A percentile compares a stretch with the other conserved stretches of the same genome.
Evolutionary conservation across 1,140 invertebrate species (phyloP).

Genomic region (Camponotus pennsylvanicus): DNA sequence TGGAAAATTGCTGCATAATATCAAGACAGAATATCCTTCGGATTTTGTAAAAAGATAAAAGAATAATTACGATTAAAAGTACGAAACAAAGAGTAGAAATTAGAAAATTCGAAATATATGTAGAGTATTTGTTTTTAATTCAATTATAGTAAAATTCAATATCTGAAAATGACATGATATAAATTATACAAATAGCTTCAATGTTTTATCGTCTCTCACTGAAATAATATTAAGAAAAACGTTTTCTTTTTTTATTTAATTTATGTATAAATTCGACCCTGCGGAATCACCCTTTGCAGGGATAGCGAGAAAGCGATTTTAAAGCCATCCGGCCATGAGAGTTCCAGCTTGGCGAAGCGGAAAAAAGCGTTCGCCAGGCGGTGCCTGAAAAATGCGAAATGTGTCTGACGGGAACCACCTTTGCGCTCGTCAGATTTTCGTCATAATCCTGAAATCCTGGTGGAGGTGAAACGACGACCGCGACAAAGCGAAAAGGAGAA

Average conservation of each 20-base stretch:
- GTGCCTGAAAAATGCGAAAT: conserved; percentile 66
- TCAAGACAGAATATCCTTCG: background rate
- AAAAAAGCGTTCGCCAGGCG: conserved; percentile 58
- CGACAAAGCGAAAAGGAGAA: background rate
- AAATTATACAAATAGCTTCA: background rate
- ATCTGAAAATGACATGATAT: background rate
- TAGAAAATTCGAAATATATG: background rate
- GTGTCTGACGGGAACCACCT: conserved; percentile 49
- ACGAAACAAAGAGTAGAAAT: background rate
- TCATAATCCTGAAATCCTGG: conserved; percentile 57
- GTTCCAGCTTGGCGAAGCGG: conserved; percentile 38
- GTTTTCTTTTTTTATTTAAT: background rate
- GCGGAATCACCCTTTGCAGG: background rate
- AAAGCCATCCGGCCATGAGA: conserved; percentile 36
- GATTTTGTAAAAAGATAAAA: too few relatives aligned
- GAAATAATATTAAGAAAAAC: background rate
- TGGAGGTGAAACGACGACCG: conserved; percentile 12
- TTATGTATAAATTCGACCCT: conserved; percentile 42
- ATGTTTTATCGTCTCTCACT: background rate
- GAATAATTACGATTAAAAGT: background rate
- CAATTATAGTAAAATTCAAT: background rate
- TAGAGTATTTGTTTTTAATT: background rate
- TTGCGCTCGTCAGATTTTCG: conserved; percentile 44
- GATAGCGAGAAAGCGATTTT: conserved; percentile 55
- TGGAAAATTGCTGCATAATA: conserved; percentile 1